Conservation (phyloP, 2,113 vertebrate species). For the Seriola aureovittata region DNA sequence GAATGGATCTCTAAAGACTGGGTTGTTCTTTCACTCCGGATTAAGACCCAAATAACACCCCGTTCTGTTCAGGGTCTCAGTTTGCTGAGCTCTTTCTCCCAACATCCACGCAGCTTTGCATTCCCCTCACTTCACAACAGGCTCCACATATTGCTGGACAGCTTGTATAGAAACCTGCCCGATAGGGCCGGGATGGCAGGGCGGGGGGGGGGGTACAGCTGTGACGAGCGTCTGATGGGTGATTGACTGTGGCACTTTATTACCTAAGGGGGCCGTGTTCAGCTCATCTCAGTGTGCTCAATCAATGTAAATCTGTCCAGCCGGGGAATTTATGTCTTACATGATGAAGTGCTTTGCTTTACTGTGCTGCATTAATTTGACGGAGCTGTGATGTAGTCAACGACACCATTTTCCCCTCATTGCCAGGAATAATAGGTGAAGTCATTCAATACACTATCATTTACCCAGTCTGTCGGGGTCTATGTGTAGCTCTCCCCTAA, state of each 20-base stretch:
- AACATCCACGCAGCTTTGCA: not conserved
- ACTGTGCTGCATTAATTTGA: constrained; percentile 58
- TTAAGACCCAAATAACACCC: constrained; percentile 19
- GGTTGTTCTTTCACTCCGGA: constrained; percentile 32
- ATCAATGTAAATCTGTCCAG: constrained; percentile 74
- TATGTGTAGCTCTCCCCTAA: not conserved
- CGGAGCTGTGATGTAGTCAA: constrained; percentile 13
- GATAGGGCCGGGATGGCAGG: constrained; percentile 1
- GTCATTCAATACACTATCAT: constrained; percentile 1
- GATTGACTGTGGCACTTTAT: constrained; percentile 73
- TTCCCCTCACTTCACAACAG: not conserved
- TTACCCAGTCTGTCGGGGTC: not conserved
- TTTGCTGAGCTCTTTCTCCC: not conserved
- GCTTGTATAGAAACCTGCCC: constrained; percentile 27
- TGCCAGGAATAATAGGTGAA: constrained; percentile 31
- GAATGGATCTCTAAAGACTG: constrained; percentile 24
- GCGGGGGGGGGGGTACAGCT: constrained; percentile 26
- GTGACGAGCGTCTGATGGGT: constrained; percentile 57
- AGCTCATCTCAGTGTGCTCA: constrained; percentile 59
- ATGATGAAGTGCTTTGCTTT: constrained; percentile 60
- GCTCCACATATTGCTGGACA: constrained; percentile 41
- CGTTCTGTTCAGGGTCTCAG: constrained; percentile 31
- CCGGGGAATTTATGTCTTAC: constrained; percentile 51
- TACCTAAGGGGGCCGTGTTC: constrained; percentile 64
- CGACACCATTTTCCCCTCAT: constrained; percentile 8